Evolutionary conservation across 2,888 invertebrate genomes (phyloP).

Genomic region (Calliphora vomitoria): DNA sequence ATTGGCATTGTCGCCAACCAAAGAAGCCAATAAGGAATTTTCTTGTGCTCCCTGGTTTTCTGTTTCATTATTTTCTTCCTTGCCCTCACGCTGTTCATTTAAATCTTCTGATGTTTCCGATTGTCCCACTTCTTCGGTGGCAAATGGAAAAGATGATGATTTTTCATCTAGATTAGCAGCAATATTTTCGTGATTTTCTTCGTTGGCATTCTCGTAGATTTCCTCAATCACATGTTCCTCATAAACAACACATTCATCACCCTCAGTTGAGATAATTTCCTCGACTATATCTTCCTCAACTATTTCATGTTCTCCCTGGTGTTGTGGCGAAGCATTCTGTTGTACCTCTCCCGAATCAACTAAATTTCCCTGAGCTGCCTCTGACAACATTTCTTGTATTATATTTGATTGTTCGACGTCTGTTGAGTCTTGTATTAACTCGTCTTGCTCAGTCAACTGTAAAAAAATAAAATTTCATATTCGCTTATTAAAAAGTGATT

Average conservation of each 20-base stretch:
- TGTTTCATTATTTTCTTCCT: slow-evolving; percentile 78
- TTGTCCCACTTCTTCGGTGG: slow-evolving; percentile 79
- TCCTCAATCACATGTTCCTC: slow-evolving; percentile 74
- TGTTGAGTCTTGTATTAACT: slow-evolving; percentile 35
- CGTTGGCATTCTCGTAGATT: slow-evolving; percentile 76
- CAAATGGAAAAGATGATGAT: slow-evolving; percentile 84
- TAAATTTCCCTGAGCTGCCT: slow-evolving; percentile 79
- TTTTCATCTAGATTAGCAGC: slow-evolving; percentile 81
- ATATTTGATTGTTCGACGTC: slow-evolving; percentile 77
- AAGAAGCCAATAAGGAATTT: slow-evolving; percentile 83
- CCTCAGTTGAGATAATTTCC: slow-evolving; percentile 69
- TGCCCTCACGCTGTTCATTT: slow-evolving; percentile 76
- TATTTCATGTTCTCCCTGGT: slow-evolving; percentile 63
- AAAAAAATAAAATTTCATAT: slow-evolving; percentile 4
- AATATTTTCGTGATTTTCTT: slow-evolving; percentile 79
- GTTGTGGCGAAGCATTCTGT: slow-evolving; percentile 63
- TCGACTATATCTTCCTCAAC: slow-evolving; percentile 69
- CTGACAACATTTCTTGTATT: slow-evolving; percentile 80
- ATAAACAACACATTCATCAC: slow-evolving; percentile 75
- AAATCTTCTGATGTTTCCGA: slow-evolving; percentile 84
- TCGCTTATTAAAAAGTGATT: background rate
- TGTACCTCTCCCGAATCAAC: slow-evolving; percentile 75
- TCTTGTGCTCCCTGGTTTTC: slow-evolving; percentile 81
- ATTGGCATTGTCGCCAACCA: slow-evolving; percentile 84
- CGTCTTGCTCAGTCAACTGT: slow-evolving; percentile 78